Conservation (phyloP, 2,888 invertebrate species). For the Pyralis farinalis region DNA sequence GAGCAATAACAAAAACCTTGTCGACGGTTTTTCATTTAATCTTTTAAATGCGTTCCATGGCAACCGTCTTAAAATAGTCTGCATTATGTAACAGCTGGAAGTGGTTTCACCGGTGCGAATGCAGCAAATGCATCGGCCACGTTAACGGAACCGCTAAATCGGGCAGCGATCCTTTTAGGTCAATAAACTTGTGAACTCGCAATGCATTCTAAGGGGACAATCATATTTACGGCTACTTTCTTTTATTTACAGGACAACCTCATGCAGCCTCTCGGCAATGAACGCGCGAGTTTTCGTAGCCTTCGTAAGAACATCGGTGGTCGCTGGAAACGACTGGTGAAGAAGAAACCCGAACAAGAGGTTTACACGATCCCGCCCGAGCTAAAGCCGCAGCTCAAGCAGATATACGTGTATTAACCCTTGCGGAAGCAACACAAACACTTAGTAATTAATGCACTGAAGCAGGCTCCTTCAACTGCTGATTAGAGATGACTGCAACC, state of each 20-base stretch:
- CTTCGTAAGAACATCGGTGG: constrained; percentile 93
- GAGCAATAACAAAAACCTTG: not conserved
- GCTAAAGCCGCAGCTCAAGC: constrained; percentile 92
- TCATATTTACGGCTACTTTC: constrained; percentile 37
- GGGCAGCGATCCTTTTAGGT: constrained; percentile 36
- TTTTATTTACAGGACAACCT: constrained; percentile 86
- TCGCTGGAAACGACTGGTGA: constrained; percentile 91
- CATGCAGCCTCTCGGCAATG: constrained; percentile 86
- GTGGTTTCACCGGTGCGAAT: constrained; percentile 42
- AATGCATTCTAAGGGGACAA: constrained; percentile 21
- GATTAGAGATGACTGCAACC: constrained; percentile 56
- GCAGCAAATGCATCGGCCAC: constrained; percentile 52
- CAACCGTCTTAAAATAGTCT: constrained; percentile 53
- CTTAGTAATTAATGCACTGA: constrained; percentile 49
- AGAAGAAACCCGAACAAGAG: constrained; percentile 91
- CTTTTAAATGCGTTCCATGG: constrained; percentile 30
- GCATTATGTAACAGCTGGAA: constrained; percentile 56
- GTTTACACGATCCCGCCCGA: constrained; percentile 93
- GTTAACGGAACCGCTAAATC: constrained; percentile 51
- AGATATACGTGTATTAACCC: constrained; percentile 91
- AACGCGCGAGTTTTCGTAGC: constrained; percentile 89
- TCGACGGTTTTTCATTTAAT: too few species aligned
- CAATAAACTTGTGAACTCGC: constrained; percentile 38
- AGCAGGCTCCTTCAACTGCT: constrained; percentile 65
- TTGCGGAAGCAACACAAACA: constrained; percentile 24